Evolutionary conservation across 2,113 vertebrate genomes (phyloP).

Genomic region (Oryctolagus cuniculus): DNA sequence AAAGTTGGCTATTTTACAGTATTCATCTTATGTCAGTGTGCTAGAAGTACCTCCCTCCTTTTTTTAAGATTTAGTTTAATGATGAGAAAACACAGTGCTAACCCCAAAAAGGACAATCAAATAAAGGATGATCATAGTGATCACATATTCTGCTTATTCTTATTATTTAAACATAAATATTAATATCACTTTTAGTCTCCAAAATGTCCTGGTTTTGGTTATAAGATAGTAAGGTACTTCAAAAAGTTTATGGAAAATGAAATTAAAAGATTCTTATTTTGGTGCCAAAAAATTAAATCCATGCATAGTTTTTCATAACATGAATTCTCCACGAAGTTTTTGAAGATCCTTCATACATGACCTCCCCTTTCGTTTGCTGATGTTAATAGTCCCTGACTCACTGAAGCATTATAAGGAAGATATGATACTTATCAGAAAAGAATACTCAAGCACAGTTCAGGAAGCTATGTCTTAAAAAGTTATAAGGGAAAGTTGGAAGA

Average conservation of each 20-base stretch:
- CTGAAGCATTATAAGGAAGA: neutral
- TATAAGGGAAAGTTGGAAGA: neutral
- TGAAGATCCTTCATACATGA: too few species aligned
- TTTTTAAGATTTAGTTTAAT: constrained; percentile 33
- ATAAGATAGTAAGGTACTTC: neutral
- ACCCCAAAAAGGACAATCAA: neutral
- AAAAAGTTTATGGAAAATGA: too few species aligned
- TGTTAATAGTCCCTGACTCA: neutral
- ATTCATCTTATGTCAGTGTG: constrained; percentile 2
- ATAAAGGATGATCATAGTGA: neutral
- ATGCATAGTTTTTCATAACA: too few species aligned
- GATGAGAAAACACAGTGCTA: constrained; percentile 34
- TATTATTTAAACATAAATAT: neutral
- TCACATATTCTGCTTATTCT: neutral
- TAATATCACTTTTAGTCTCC: neutral
- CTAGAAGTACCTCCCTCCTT: neutral
- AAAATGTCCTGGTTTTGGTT: neutral
- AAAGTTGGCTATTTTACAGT: neutral
- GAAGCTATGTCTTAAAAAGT: neutral
- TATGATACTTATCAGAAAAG: constrained; percentile 33
- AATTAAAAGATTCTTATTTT: too few species aligned
- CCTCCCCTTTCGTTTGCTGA: neutral
- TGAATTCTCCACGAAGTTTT: too few species aligned
- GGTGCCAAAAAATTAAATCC: too few species aligned
- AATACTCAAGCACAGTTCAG: neutral